A percentile compares a stretch with the other conserved stretches of the same genome.
Conservation (phyloP, 2,113 vertebrate genomes). For the Plecotus auritus region DNA sequence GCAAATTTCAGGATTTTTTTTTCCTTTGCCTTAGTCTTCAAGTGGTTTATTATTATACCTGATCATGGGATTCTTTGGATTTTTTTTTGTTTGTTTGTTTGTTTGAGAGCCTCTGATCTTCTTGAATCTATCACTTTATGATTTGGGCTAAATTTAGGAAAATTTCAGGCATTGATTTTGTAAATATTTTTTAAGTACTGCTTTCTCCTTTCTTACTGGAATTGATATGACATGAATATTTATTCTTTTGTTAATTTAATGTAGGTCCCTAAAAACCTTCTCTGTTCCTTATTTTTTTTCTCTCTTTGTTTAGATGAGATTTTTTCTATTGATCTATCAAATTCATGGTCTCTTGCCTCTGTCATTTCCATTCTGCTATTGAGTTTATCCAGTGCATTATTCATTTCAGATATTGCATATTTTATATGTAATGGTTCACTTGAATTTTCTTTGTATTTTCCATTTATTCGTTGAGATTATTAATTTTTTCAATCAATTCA, state of each 20-base stretch:
- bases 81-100: background rate
- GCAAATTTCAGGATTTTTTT: background rate
- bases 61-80: background rate
- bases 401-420: background rate
- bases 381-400: background rate
- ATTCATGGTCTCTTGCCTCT: background rate
- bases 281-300: background rate
- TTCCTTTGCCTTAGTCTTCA: background rate
- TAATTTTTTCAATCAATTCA: background rate
- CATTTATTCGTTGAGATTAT: background rate
- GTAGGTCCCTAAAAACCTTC: background rate
- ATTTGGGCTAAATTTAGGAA: background rate
- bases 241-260: background rate
- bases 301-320: background rate
- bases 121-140: background rate
- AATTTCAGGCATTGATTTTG: background rate
- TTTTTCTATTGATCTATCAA: background rate
- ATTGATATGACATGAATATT: background rate
- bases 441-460: background rate
- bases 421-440: background rate
- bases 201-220: background rate
- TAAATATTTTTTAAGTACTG: background rate
- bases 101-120: background rate
- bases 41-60: background rate
- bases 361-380: background rate